Evolutionary conservation across 2,888 invertebrate species (phyloP).

Genomic region (Halictus quadricinctus): DNA sequence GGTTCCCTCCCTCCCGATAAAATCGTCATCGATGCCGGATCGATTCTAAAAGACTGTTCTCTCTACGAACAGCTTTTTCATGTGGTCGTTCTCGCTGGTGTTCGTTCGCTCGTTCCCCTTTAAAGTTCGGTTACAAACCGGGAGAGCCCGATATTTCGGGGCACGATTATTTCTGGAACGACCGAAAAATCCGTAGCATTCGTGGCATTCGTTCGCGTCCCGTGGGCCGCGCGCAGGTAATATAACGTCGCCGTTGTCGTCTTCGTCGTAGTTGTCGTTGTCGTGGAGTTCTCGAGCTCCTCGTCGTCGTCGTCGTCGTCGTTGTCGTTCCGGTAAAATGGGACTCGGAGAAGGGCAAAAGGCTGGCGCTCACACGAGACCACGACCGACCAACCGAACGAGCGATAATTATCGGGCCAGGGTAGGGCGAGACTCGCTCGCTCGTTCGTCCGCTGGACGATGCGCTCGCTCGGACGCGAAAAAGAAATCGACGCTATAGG

Average conservation of each 20-base stretch:
- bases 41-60: neutral
- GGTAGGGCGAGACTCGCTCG: neutral
- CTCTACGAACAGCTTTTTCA: conserved; percentile 20
- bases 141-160: conserved; percentile 46
- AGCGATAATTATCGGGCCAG: conserved; percentile 27
- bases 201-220: conserved; percentile 30
- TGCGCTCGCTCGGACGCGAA: conserved; percentile 37
- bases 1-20: neutral
- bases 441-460: conserved; percentile 18
- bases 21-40: neutral
- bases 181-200: conserved; percentile 43
- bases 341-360: conserved; percentile 49
- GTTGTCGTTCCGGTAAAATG: conserved; percentile 34
- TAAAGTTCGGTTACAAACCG: conserved; percentile 23
- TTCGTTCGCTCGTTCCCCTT: conserved; percentile 36
- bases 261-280: neutral
- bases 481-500: conserved; percentile 49
- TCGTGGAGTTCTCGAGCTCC: neutral
- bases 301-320: neutral
- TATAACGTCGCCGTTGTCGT: conserved; percentile 7
- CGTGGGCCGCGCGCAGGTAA: conserved; percentile 27
- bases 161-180: conserved; percentile 55
- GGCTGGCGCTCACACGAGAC: conserved; percentile 22
- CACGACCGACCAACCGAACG: conserved; percentile 3
- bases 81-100: neutral